phyloP scores from a whole-genome alignment of 1,140 invertebrate species.

The Solenopsis invicta region DNA sequence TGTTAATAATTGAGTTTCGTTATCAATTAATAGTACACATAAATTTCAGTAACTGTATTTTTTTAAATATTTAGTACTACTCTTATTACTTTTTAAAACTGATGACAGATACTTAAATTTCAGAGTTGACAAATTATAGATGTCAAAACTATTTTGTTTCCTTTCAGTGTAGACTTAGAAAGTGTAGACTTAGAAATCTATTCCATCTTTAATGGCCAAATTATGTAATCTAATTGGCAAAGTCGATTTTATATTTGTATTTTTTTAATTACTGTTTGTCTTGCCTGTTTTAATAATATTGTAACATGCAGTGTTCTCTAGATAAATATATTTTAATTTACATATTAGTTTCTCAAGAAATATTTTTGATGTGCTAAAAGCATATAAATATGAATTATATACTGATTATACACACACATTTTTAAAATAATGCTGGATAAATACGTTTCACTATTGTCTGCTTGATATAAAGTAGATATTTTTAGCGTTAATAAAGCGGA shows the following conservation, averaged over 20 bases:
- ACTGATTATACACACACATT: background rate
- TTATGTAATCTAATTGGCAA: background rate
- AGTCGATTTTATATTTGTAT: background rate
- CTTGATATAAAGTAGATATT: constrained; percentile 18
- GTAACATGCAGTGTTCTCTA: background rate
- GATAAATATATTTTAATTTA: background rate
- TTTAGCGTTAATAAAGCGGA: constrained; percentile 51
- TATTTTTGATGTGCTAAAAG: background rate
- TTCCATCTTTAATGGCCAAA: background rate
- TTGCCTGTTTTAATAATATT: background rate
- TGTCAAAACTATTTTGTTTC: no score
- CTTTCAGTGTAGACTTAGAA: background rate
- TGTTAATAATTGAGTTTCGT: no score
- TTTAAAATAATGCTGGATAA: constrained; percentile 12
- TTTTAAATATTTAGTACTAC: no score
- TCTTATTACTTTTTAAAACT: no score
- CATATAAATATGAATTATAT: constrained; percentile 5
- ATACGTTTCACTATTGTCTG: constrained; percentile 22
- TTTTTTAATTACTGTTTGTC: background rate
- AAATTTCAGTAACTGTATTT: no score
- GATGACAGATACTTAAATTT: no score
- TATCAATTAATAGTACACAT: no score
- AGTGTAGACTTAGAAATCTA: background rate
- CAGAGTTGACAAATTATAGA: no score
- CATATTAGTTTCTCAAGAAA: background rate